Evolutionary conservation across 2,113 vertebrate genomes (phyloP), one percentile per base, ranked within the genome.

Genomic region (Nyctibius bracteatus): DNA sequence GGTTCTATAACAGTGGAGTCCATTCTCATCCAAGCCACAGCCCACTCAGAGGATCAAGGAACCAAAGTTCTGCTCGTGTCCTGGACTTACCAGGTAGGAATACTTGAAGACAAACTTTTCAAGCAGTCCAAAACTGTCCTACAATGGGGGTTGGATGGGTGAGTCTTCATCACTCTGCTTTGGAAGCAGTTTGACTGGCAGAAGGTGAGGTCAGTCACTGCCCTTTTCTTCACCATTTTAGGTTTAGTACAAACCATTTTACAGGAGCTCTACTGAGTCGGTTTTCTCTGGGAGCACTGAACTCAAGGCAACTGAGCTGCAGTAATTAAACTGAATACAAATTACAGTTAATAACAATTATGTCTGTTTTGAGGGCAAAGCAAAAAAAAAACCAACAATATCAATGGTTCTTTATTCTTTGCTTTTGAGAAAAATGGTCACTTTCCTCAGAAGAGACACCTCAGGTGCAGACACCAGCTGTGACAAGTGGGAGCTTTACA

Each of bases 1-100:
- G 98, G 99, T 27, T 99, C 99, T 0, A 99, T 99, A 86, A 99
- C 99, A 1, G 99, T 99, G 44, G 99, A 99, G 84, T 99, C 99
- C 75, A 99, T 99, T 52, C 98, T 99, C 12, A 98, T 99, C 94
- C 99, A 99, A 95, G 99, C 99, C 24, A 99, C 99, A 0, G 99
- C 99, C 1, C 99, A 99, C 24, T 97, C 98, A 0, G 99, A 99
- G 81, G 99, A 99, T 44, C 94, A 98, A 15, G 98, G 98, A 66
- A 98, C 98, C 90, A 99, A 99, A 92, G 98, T 99, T 67, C 97
- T 99, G 68, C 98, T 99, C 9, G 99, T 99, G 0, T 99, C 99
- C 37, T 99, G 99, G 99, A 99, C 99, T 3, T 99, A 99, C 92
- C 99, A 99, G 99, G 99, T 99, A 89, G 55, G 92, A 44, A 57